These are phyloP conservation scores for Amblyornis subalaris DNA, from an alignment of 2,113 vertebrate genomes.

Conservation along the genomic window DNA sequence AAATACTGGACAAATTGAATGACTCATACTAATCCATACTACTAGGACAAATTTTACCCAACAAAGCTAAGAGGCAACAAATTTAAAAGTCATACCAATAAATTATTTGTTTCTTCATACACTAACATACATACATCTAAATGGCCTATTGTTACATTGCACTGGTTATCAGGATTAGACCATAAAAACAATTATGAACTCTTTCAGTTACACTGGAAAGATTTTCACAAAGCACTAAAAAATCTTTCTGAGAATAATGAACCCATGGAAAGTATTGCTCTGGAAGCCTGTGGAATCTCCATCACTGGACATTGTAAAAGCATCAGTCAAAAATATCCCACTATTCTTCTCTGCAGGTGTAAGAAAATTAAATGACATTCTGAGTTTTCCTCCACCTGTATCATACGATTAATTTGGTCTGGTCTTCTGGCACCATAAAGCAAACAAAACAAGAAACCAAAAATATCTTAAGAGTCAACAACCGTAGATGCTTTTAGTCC, in stretches of 20 bases:
- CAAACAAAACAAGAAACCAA: background rate
- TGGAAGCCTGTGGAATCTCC: background rate
- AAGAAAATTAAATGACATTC: background rate
- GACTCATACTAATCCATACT: background rate
- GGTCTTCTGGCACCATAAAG: background rate
- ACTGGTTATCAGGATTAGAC: background rate
- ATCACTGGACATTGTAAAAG: fast-evolving
- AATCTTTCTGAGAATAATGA: background rate
- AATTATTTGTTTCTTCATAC: background rate
- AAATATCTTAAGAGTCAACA: background rate
- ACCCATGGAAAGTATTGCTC: background rate
- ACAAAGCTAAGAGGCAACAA: background rate
- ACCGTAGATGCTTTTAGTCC: background rate
- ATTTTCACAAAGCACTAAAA: background rate
- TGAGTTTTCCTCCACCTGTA: background rate
- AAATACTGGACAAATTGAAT: background rate
- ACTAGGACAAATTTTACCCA: background rate
- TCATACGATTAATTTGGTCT: background rate
- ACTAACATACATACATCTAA: background rate
- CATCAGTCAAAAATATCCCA: background rate
- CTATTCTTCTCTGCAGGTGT: background rate
- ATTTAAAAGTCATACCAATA: background rate
- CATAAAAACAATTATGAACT: background rate
- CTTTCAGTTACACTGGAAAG: background rate
- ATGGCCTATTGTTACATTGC: background rate